A percentile compares a stretch with the other conserved stretches of the same genome.
Evolutionary conservation across 2,113 vertebrate genomes (phyloP).

Genomic region (Cyprinodon tularosa): DNA sequence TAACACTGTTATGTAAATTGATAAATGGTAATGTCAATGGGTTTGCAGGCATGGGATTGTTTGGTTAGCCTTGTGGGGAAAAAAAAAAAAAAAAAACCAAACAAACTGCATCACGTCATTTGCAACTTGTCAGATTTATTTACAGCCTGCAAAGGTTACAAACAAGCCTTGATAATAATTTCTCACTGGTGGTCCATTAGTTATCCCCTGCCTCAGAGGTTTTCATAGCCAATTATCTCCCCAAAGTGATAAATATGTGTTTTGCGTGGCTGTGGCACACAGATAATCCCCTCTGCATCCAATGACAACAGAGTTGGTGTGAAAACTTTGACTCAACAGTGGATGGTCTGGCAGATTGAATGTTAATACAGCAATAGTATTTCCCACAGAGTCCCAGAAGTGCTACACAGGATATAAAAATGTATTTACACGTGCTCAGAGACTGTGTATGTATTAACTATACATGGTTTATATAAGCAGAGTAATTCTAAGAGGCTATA

Average conservation of each 20-base stretch:
- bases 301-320: conserved; percentile 40
- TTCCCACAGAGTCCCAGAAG: not conserved
- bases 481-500: no score
- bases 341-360: not conserved
- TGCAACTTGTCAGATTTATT: conserved; percentile 35
- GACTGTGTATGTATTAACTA: no score
- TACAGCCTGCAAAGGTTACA: conserved; percentile 39
- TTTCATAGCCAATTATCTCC: conserved; percentile 74
- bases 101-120: conserved; percentile 35
- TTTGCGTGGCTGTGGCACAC: conserved; percentile 42
- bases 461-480: no score
- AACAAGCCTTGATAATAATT: conserved; percentile 57
- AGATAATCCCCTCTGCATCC: conserved; percentile 61
- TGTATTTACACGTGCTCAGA: no score
- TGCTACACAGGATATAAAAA: no score
- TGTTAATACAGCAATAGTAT: conserved; percentile 11
- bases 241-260: conserved; percentile 68
- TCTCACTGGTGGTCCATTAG: conserved; percentile 47
- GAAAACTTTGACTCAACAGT: conserved; percentile 41
- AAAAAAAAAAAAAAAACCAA: not conserved
- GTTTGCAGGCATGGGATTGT: not conserved
- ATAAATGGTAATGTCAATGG: not conserved
- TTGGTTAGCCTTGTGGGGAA: not conserved
- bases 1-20: not conserved
- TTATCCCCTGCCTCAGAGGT: conserved; percentile 52